Conservation (phyloP, 1,140 invertebrate species). For the Rhopalosiphum padi region DNA sequence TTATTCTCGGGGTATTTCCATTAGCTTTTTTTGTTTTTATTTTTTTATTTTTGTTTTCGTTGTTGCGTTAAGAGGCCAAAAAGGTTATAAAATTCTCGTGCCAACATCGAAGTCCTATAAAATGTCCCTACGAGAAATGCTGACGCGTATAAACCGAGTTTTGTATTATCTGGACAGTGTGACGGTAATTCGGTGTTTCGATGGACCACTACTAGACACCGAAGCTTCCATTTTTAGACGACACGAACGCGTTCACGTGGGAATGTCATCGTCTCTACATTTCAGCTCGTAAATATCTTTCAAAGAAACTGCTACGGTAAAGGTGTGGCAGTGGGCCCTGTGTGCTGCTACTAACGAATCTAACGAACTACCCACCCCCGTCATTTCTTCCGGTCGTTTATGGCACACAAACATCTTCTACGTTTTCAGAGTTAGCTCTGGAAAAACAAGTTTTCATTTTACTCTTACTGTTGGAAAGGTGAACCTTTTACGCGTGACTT, state of each 20-base stretch:
- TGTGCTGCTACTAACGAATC: not conserved
- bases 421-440: not conserved
- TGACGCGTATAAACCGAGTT: conserved; percentile 9
- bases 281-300: conserved; percentile 39
- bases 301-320: not conserved
- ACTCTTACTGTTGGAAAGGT: not conserved
- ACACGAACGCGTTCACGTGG: not conserved
- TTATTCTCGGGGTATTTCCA: not conserved
- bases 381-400: not conserved
- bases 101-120: conserved; percentile 22
- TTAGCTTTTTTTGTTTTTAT: not conserved
- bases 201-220: not conserved
- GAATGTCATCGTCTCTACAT: not conserved
- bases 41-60: not conserved
- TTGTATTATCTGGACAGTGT: not conserved
- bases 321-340: not conserved
- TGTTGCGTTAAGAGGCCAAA: not conserved
- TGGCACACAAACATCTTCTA: not conserved
- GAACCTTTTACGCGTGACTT: not conserved
- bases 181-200: no score
- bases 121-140: not conserved
- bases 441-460: conserved; percentile 23
- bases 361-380: not conserved
- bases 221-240: conserved; percentile 21
- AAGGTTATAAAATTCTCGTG: conserved; percentile 11